Conservation (phyloP, 2,113 vertebrate species). For the Caretta caretta region DNA sequence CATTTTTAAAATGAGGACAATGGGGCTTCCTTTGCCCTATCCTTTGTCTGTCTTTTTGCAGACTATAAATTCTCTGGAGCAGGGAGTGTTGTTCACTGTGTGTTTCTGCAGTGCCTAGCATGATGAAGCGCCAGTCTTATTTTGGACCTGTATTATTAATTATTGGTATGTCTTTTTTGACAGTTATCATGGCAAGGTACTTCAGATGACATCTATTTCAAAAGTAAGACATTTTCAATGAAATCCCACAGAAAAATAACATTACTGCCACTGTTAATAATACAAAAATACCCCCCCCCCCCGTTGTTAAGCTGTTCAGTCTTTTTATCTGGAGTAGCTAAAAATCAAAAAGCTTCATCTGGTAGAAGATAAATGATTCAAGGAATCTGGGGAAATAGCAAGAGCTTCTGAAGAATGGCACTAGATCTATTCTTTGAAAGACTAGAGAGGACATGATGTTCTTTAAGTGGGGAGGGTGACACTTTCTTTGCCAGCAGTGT, state of each 20-base stretch:
- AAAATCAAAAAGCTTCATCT: constrained; percentile 69
- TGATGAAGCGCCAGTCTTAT: neutral
- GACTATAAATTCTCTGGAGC: neutral
- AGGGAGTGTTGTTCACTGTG: neutral
- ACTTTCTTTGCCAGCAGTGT: constrained; percentile 63
- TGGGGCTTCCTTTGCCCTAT: neutral
- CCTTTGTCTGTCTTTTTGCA: neutral
- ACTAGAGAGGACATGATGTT: constrained; percentile 67
- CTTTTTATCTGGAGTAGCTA: constrained; percentile 47
- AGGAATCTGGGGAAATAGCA: constrained; percentile 59
- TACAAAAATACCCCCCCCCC: neutral
- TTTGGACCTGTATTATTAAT: neutral
- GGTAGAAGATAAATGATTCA: constrained; percentile 66
- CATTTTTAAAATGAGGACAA: neutral
- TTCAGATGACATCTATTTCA: neutral
- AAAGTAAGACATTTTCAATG: neutral
- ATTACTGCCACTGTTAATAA: neutral
- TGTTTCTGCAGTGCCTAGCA: neutral
- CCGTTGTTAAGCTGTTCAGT: constrained; percentile 15
- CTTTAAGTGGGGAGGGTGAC: constrained; percentile 55
- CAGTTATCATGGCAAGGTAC: neutral
- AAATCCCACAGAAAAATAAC: constrained; percentile 10
- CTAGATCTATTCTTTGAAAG: constrained; percentile 71
- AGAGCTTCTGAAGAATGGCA: constrained; percentile 52
- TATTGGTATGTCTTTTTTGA: neutral